Evolutionary conservation across 2,888 invertebrate genomes (phyloP).

Genomic region (Agonopterix subpropinquella): DNA sequence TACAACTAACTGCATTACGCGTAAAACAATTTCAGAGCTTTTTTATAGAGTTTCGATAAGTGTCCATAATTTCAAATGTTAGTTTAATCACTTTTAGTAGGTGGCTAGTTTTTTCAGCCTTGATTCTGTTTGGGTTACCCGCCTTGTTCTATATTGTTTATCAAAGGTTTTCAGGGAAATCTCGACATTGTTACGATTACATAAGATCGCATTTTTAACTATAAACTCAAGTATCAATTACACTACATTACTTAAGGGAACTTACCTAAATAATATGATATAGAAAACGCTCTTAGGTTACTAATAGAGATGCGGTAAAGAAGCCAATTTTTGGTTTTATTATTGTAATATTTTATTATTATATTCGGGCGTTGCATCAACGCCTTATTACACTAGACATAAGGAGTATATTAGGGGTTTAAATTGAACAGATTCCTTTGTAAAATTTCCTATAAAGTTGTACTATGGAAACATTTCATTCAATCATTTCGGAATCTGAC

Average conservation of each 20-base stretch:
- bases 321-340: slow-evolving; percentile 70
- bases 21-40: too few species aligned
- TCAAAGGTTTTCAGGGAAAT: background rate
- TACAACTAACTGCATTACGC: too few species aligned
- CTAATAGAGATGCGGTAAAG: slow-evolving; percentile 55
- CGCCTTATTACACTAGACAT: slow-evolving; percentile 37
- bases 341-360: slow-evolving; percentile 47
- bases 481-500: too few species aligned
- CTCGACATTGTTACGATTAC: background rate
- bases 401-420: slow-evolving; percentile 19
- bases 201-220: slow-evolving; percentile 8
- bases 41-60: too few species aligned
- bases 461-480: background rate
- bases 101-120: too few species aligned
- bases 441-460: background rate
- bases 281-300: slow-evolving; percentile 57
- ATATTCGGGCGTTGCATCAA: slow-evolving; percentile 31
- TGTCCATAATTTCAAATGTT: too few species aligned
- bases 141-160: too few species aligned
- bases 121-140: too few species aligned
- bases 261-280: slow-evolving; percentile 61
- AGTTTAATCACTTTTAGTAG: too few species aligned
- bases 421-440: slow-evolving; percentile 17
- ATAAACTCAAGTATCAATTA: slow-evolving; percentile 22
- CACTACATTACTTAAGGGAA: slow-evolving; percentile 36